Evolutionary conservation across 2,797 vertebrate species (phyloP).

Genomic region (Adelosebastes latens): DNA sequence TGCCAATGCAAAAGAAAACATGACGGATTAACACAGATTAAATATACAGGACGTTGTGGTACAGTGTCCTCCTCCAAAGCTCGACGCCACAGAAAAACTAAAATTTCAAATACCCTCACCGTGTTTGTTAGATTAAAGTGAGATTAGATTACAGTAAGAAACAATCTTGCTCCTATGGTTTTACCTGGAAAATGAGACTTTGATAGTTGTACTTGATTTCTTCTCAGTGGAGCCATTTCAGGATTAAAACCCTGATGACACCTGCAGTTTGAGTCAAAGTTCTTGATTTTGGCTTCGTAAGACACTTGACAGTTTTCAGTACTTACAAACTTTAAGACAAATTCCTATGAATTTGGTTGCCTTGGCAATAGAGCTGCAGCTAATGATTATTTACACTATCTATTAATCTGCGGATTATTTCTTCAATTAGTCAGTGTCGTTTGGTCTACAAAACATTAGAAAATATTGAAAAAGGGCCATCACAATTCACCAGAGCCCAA

Average conservation of each 20-base stretch:
- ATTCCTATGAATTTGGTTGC: neutral
- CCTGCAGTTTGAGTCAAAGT: neutral
- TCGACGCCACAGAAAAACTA: neutral
- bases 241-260: neutral
- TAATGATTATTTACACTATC: neutral
- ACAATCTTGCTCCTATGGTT: neutral
- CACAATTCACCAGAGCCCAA: neutral
- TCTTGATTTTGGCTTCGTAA: neutral
- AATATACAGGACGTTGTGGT: neutral
- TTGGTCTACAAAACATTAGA: neutral
- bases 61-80: neutral
- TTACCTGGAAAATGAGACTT: neutral
- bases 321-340: neutral
- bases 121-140: neutral
- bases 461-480: neutral
- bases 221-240: neutral
- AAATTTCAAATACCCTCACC: neutral
- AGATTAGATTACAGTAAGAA: neutral
- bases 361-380: neutral
- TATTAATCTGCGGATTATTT: neutral
- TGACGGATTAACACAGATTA: conserved; percentile 34
- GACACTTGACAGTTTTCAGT: neutral
- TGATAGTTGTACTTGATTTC: neutral
- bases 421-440: neutral
- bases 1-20: neutral